Conservation (phyloP, 2,797 vertebrate genomes). For the Eulemur mongoz region DNA sequence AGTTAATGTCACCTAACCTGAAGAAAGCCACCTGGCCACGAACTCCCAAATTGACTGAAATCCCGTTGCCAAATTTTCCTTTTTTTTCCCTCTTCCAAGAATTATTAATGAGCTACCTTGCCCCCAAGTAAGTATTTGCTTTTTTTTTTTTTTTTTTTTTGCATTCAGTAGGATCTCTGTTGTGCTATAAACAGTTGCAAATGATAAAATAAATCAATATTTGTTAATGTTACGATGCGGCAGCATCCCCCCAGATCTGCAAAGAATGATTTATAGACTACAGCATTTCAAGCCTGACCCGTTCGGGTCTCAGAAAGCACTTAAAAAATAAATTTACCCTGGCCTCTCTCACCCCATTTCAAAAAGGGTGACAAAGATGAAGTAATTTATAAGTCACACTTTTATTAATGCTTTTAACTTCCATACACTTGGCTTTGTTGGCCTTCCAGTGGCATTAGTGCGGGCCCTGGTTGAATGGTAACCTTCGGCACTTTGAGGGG, state of each 20-base stretch:
- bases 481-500: constrained; percentile 87
- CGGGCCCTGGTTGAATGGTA: constrained; percentile 85
- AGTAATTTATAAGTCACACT: constrained; percentile 92
- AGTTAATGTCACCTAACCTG: constrained; percentile 41
- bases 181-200: constrained; percentile 83
- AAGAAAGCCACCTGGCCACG: constrained; percentile 42
- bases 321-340: constrained; percentile 93
- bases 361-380: constrained; percentile 92
- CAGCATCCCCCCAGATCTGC: constrained; percentile 86
- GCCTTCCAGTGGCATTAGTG: constrained; percentile 85
- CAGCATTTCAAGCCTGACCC: constrained; percentile 90
- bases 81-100: background rate
- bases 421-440: constrained; percentile 87
- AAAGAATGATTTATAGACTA: constrained; percentile 89
- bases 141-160: constrained; percentile 46
- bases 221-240: constrained; percentile 87
- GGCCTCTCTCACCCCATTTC: constrained; percentile 91
- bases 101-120: constrained; percentile 50
- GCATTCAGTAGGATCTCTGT: constrained; percentile 63
- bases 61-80: background rate
- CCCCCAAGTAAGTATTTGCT: constrained; percentile 67
- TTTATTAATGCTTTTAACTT: constrained; percentile 93
- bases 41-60: constrained; percentile 31
- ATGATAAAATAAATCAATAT: constrained; percentile 89
- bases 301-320: constrained; percentile 90